Conservation (phyloP, 2,888 invertebrate species). For the Xylophagus ater region DNA sequence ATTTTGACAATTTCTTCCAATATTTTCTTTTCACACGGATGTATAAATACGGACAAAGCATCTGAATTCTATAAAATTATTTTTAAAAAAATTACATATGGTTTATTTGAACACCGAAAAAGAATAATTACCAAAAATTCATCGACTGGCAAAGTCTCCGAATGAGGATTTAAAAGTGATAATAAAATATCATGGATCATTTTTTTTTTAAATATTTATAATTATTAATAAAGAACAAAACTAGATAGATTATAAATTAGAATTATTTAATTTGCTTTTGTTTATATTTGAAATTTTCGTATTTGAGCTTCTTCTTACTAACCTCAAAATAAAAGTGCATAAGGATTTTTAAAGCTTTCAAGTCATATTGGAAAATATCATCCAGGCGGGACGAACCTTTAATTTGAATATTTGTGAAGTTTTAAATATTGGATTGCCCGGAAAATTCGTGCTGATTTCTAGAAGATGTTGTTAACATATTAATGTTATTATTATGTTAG, state of each 20-base stretch:
- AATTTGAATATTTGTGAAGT: no score
- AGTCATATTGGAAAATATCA: no score
- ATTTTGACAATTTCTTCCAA: slow-evolving; percentile 51
- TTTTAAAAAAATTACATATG: neutral
- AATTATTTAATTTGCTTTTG: neutral
- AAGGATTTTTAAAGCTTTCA: no score
- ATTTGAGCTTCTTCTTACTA: slow-evolving; percentile 66
- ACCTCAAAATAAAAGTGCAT: no score
- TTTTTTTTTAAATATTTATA: neutral
- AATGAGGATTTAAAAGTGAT: slow-evolving; percentile 6
- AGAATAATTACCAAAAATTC: slow-evolving; percentile 3
- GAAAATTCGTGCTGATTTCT: no score
- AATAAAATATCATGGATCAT: slow-evolving; percentile 10
- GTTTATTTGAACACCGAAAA: neutral
- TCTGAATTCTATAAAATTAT: slow-evolving; percentile 18
- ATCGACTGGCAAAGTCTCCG: slow-evolving; percentile 3
- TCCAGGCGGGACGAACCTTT: no score
- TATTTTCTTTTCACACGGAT: slow-evolving; percentile 55
- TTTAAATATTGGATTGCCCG: no score
- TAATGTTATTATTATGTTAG: no score
- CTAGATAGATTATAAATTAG: neutral
- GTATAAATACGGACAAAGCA: slow-evolving; percentile 28
- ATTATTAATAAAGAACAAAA: neutral
- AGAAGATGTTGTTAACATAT: no score
- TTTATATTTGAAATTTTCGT: slow-evolving; percentile 47